These are phyloP conservation scores for Dicyrtomina minuta DNA, from an alignment of 2,888 invertebrate species.

Conservation along the genomic window DNA sequence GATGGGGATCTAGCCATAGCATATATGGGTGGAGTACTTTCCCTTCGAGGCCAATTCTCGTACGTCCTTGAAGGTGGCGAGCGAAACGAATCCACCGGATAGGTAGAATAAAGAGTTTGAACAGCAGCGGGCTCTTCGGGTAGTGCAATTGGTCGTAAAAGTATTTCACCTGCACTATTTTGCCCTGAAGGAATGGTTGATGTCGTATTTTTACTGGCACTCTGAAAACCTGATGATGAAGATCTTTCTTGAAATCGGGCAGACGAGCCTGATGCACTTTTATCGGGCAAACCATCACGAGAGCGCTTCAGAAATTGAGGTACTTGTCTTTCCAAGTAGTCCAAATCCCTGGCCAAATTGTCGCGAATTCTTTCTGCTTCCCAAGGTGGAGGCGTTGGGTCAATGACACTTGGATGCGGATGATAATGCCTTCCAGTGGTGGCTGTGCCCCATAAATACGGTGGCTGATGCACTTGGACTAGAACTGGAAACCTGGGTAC, in stretches of 20 bases:
- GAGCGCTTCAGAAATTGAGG: slow-evolving; percentile 48
- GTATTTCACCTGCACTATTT: slow-evolving; percentile 44
- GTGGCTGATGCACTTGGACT: slow-evolving; percentile 54
- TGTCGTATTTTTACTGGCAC: slow-evolving; percentile 49
- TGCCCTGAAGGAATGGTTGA: slow-evolving; percentile 31
- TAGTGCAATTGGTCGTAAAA: slow-evolving; percentile 50
- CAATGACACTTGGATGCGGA: slow-evolving; percentile 45
- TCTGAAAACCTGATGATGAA: slow-evolving; percentile 52
- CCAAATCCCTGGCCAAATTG: slow-evolving; percentile 52
- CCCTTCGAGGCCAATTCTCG: slow-evolving; percentile 52
- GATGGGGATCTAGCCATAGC: slow-evolving; percentile 58
- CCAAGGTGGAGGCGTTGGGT: slow-evolving; percentile 53
- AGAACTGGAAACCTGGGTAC: slow-evolving; percentile 53
- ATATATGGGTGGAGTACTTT: slow-evolving; percentile 63
- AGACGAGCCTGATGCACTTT: slow-evolving; percentile 46
- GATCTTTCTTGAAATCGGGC: slow-evolving; percentile 49
- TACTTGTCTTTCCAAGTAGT: slow-evolving; percentile 53
- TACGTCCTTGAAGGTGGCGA: slow-evolving; percentile 35
- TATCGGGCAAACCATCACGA: slow-evolving; percentile 34
- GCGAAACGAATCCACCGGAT: slow-evolving; percentile 22
- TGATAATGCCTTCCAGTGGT: slow-evolving; percentile 53
- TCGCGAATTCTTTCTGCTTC: slow-evolving; percentile 53
- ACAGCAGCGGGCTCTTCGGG: slow-evolving; percentile 45
- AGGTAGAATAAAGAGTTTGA: slow-evolving; percentile 34
- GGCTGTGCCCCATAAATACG: slow-evolving; percentile 53